These are phyloP conservation scores for Nemapogon koenigi DNA, from an alignment of 2,888 invertebrate species.

Conservation along the genomic window DNA sequence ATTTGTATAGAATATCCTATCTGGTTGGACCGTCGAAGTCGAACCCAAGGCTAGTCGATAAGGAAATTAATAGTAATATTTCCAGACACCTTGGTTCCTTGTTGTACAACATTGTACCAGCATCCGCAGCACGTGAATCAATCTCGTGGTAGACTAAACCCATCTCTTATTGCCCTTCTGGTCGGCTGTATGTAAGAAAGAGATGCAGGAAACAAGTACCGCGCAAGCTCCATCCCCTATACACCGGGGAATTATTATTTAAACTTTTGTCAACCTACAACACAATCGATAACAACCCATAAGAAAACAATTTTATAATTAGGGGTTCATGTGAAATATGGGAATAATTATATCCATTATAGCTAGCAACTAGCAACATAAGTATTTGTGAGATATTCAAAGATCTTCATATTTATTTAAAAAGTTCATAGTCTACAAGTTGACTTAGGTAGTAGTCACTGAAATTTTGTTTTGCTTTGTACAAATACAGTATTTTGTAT, in stretches of 20 bases:
- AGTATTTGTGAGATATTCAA: too few relatives aligned
- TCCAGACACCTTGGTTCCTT: slow-evolving; percentile 11
- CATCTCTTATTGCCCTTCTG: slow-evolving; percentile 28
- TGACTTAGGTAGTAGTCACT: too few relatives aligned
- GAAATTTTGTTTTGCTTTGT: too few relatives aligned
- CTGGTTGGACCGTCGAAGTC: too few relatives aligned
- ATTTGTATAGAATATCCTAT: too few relatives aligned
- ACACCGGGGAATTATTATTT: slow-evolving; percentile 4
- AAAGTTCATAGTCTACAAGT: too few relatives aligned
- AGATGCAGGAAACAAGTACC: slow-evolving; percentile 29
- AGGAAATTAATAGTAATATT: background rate
- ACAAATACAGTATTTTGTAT: too few relatives aligned
- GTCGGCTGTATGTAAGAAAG: slow-evolving; percentile 19
- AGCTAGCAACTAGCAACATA: background rate
- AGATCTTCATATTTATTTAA: too few relatives aligned
- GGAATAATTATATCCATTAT: background rate
- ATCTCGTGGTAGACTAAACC: slow-evolving; percentile 23
- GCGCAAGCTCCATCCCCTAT: slow-evolving; percentile 41
- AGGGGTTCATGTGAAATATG: background rate
- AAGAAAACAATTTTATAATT: background rate
- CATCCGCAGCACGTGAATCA: slow-evolving; percentile 52
- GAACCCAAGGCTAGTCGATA: too few relatives aligned
- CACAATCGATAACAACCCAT: background rate
- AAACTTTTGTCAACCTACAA: slow-evolving; percentile 1
- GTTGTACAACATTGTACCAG: slow-evolving; percentile 28